Percentiles rank a stretch among this genome's conserved stretches.
Evolutionary conservation across 1,140 invertebrate species (phyloP).

Genomic region (Gerris buenoi): DNA sequence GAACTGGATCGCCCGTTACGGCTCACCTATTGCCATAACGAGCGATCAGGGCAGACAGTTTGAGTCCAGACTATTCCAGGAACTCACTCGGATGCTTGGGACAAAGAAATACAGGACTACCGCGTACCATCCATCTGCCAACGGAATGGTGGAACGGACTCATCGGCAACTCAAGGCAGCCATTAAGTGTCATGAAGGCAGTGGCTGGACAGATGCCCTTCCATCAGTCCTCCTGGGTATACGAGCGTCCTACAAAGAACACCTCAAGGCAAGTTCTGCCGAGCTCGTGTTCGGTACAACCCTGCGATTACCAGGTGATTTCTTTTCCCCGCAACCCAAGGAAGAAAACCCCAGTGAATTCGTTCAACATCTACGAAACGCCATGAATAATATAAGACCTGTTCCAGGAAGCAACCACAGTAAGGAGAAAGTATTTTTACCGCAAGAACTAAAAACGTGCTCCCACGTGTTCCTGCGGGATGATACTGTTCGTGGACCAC

Average conservation of each 20-base stretch:
- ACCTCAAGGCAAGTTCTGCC: background rate
- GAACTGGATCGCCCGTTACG: background rate
- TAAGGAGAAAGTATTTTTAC: background rate
- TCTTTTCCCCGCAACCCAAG: background rate
- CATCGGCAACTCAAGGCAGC: background rate
- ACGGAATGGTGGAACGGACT: background rate
- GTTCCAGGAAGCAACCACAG: background rate
- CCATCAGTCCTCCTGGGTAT: background rate
- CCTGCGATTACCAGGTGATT: background rate
- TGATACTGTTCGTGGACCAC: background rate
- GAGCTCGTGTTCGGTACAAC: background rate
- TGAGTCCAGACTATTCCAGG: background rate
- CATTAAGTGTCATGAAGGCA: background rate
- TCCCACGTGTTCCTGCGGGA: background rate
- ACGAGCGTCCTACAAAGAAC: background rate
- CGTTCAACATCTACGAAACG: background rate
- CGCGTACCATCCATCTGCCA: background rate
- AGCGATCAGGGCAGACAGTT: background rate
- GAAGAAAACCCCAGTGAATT: background rate
- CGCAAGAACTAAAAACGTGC: background rate
- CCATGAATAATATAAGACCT: background rate
- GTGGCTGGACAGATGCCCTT: background rate
- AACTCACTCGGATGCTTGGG: background rate
- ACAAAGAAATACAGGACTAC: background rate
- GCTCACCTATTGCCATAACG: background rate